Conservation (phyloP, 2,113 vertebrate species). For the Nyctereutes procyonoides region DNA sequence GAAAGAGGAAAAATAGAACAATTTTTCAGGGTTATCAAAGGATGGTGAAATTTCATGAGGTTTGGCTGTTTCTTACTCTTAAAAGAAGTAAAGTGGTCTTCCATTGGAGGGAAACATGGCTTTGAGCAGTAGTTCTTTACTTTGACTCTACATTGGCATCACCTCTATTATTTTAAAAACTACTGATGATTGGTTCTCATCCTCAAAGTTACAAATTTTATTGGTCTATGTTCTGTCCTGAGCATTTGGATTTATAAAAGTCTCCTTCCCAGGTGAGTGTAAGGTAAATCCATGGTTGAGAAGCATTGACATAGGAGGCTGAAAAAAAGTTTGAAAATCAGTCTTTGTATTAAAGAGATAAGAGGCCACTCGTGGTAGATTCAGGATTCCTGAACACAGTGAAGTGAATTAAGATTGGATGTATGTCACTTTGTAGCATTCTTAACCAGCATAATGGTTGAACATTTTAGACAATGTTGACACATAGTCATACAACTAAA, state of each 20-base stretch:
- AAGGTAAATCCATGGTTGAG: not conserved
- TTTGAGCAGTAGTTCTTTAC: not conserved
- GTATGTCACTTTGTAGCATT: not conserved
- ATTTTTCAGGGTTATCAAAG: not conserved
- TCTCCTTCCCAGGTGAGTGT: not conserved
- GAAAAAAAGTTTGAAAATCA: not conserved
- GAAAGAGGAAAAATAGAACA: not conserved
- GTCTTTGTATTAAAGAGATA: not conserved
- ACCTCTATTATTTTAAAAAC: not conserved
- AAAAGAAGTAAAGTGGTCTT: not conserved
- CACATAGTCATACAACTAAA: not conserved
- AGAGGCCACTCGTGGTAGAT: not conserved
- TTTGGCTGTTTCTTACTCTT: not conserved
- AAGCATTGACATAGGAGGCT: not conserved
- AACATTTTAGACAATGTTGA: not conserved
- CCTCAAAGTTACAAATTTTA: not conserved
- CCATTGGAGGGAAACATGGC: not conserved
- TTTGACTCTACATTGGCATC: not conserved
- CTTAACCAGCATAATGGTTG: not conserved
- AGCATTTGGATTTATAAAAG: not conserved
- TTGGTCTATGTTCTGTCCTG: not conserved
- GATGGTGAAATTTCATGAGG: not conserved
- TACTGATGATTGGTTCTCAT: not conserved
- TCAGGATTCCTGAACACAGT: not conserved
- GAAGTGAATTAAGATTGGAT: not conserved